Conservation (phyloP, 53 echinoderm and acorn worm genomes). For the Echinarachnius parma region DNA sequence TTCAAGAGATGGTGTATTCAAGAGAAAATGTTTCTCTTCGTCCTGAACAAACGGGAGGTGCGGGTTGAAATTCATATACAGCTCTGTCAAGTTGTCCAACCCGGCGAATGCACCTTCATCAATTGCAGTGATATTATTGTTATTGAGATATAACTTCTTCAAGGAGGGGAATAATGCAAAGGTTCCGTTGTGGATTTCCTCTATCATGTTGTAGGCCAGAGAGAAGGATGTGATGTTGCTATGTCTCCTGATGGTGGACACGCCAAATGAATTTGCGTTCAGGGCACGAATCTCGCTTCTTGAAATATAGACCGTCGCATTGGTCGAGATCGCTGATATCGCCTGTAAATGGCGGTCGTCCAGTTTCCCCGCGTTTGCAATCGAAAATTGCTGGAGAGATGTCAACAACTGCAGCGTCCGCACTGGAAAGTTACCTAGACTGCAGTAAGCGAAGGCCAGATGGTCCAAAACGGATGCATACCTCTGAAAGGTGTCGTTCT, state of each 20-base stretch:
- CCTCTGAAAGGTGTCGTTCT: background rate
- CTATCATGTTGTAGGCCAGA: constrained; percentile 30
- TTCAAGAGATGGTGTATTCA: background rate
- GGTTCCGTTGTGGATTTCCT: constrained; percentile 11
- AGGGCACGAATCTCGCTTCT: background rate
- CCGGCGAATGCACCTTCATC: constrained; percentile 25
- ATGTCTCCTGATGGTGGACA: no score
- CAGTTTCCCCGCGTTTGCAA: background rate
- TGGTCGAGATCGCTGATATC: constrained; percentile 8
- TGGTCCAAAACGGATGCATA: background rate
- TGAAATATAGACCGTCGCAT: constrained; percentile 4
- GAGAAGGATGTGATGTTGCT: constrained; percentile 23
- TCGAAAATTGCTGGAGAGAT: background rate
- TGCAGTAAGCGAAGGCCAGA: background rate
- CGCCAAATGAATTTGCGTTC: constrained; percentile 8
- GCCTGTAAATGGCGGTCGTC: background rate
- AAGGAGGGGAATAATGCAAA: constrained; percentile 29
- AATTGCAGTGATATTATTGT: constrained; percentile 34
- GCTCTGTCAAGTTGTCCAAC: background rate
- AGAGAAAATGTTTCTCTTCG: background rate
- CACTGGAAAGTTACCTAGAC: background rate
- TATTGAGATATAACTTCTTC: constrained; percentile 27
- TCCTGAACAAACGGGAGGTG: background rate
- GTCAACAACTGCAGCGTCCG: background rate
- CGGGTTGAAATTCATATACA: background rate